Evolutionary conservation across 1,140 invertebrate genomes (phyloP), one percentile per base, ranked within the genome.

Genomic region (Drosophila lini): DNA sequence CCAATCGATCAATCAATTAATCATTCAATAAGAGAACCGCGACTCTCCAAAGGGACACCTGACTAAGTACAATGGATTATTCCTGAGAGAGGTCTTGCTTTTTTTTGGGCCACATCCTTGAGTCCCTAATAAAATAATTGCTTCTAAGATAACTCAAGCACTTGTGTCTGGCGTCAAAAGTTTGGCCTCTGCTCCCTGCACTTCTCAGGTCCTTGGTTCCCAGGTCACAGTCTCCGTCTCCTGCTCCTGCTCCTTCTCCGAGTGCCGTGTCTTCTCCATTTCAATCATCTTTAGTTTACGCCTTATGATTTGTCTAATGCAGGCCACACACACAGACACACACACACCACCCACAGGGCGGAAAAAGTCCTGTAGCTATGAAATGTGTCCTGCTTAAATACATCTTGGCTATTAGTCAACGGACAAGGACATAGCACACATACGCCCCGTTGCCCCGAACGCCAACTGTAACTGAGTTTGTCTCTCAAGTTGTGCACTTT

Each of bases 401-500:
- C 57, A 58, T 6, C 50, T 57, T 31, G 57, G 53, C 64, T 70
- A 78, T 78, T 71, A 78, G 75, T 59, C 58, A 77, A 62, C 58
- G 53, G 64, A 38, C 48, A 68, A 76, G 58, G 61, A 76, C 74
- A 55, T 11, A 53, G 32, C 50, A 44, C 50, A 44, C 42, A 74
- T 53, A 53, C 67, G 41, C 40, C 57, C 58, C 48, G 45, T 74
- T 36, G 69, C 40, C 68, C 22, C 10, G 25, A n/a, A 34, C 48
- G 28, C 32, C 41, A 44, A 50, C 58, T 60, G 42, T 40, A 57
- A 34, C 44, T 34, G 74, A 77, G 63, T 77, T 78, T 77, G 73
- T 57, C 63, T n/a, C 60, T 78, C 52, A 69, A 78, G 41, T 78
- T 70, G 74, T 78, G 75, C 75, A 78, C 75, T 78, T 70, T 70